These are phyloP conservation scores for Esox masquinongy DNA, from an alignment of 2,797 vertebrate species.

Conservation along the genomic window DNA sequence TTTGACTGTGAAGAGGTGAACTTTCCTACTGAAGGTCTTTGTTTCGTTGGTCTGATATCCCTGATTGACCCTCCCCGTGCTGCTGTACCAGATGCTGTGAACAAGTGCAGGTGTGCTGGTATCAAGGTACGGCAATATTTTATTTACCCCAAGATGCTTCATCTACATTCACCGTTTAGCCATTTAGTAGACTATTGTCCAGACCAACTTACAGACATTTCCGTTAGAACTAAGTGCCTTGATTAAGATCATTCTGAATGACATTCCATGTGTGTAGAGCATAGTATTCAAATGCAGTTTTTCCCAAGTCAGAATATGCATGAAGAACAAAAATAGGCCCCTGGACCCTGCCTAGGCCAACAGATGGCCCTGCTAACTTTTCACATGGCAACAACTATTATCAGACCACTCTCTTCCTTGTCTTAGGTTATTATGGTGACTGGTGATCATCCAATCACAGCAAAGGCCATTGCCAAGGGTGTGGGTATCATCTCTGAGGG, in stretches of 20 bases:
- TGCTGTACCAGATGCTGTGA: conserved; percentile 86
- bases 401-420: neutral
- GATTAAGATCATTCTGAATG: no score
- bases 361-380: no score
- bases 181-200: no score
- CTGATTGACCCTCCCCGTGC: conserved; percentile 90
- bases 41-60: conserved; percentile 87
- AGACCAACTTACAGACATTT: no score
- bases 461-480: conserved; percentile 96
- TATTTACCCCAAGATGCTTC: neutral
- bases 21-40: conserved; percentile 84
- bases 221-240: no score
- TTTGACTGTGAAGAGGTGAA: conserved; percentile 85
- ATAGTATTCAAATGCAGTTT: no score
- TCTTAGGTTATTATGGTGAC: conserved; percentile 96
- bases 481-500: conserved; percentile 98
- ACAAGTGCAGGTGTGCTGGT: conserved; percentile 87
- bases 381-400: neutral
- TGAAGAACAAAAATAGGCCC: no score
- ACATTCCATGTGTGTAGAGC: no score
- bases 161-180: neutral
- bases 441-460: conserved; percentile 97
- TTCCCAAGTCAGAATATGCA: no score
- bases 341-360: no score
- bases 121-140: conserved; percentile 76